Conservation (phyloP, 2,888 invertebrate genomes). For the Nomada fucata region DNA sequence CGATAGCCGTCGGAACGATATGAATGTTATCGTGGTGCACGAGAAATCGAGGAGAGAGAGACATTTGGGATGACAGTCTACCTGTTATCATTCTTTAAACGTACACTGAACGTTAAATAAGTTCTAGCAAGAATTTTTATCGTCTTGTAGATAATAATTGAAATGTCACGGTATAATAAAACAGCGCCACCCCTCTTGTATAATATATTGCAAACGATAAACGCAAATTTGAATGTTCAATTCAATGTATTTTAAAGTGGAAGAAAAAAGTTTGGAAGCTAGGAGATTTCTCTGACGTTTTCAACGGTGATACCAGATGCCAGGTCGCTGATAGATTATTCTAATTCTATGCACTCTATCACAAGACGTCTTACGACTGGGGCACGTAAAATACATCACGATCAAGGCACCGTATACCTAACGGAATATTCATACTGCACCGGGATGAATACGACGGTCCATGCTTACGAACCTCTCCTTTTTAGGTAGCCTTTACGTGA, state of each 20-base stretch:
- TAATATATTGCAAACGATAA: no score
- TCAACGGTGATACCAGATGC: conserved; percentile 11
- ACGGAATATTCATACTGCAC: conserved; percentile 69
- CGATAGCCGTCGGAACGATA: background rate
- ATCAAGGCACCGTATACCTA: conserved; percentile 70
- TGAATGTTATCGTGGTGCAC: conserved; percentile 33
- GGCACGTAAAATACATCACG: conserved; percentile 63
- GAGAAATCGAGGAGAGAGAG: background rate
- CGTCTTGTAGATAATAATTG: background rate
- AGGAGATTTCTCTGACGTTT: background rate
- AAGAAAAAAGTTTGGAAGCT: background rate
- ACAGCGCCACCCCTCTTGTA: background rate
- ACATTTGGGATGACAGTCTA: background rate
- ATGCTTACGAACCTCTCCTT: conserved; percentile 66
- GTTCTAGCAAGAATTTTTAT: background rate
- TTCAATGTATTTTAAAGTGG: background rate
- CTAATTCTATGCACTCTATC: conserved; percentile 49
- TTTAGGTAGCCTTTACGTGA: conserved; percentile 63
- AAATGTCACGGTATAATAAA: background rate
- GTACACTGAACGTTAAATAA: background rate
- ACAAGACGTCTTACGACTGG: conserved; percentile 30
- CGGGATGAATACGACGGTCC: conserved; percentile 65
- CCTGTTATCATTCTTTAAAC: background rate
- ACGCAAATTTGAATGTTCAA: background rate
- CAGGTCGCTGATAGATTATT: conserved; percentile 26